These are phyloP conservation scores for Meloe dianella DNA, from an alignment of 2,888 invertebrate species.

Conservation along the genomic window DNA sequence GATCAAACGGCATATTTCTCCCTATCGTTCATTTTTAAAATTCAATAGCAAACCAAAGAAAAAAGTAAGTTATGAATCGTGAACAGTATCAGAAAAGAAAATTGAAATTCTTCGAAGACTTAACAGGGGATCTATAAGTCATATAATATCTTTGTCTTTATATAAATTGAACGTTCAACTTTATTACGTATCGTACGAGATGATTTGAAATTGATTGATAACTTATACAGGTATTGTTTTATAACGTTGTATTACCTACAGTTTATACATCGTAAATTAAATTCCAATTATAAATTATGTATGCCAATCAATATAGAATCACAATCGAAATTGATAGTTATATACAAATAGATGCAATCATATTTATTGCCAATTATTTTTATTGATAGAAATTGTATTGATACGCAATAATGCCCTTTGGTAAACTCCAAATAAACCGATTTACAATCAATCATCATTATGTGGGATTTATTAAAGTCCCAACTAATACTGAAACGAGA, in stretches of 20 bases:
- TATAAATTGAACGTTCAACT: background rate
- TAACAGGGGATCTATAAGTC: slow-evolving; percentile 35
- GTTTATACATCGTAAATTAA: background rate
- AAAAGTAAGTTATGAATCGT: slow-evolving; percentile 29
- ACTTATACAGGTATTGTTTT: background rate
- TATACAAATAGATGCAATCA: slow-evolving; percentile 17
- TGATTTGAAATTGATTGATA: background rate
- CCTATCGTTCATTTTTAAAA: background rate
- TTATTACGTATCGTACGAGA: background rate
- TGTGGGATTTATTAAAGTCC: slow-evolving; percentile 3
- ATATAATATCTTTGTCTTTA: slow-evolving; percentile 12
- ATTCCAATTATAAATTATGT: slow-evolving; percentile 5
- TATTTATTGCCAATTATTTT: slow-evolving; percentile 31
- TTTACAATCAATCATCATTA: slow-evolving; percentile 14
- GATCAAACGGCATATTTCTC: slow-evolving; percentile 1
- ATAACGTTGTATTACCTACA: background rate
- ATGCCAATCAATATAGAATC: slow-evolving; percentile 17
- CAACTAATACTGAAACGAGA: background rate
- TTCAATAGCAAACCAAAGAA: slow-evolving; percentile 11
- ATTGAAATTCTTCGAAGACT: slow-evolving; percentile 33
- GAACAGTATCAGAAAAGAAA: slow-evolving; percentile 23
- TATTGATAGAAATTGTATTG: slow-evolving; percentile 20
- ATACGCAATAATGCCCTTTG: slow-evolving; percentile 25
- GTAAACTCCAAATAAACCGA: slow-evolving; percentile 20
- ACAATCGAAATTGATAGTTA: slow-evolving; percentile 26